phyloP scores from a whole-genome alignment of 2,113 vertebrate genomes.

The Arothron firmamentum region DNA sequence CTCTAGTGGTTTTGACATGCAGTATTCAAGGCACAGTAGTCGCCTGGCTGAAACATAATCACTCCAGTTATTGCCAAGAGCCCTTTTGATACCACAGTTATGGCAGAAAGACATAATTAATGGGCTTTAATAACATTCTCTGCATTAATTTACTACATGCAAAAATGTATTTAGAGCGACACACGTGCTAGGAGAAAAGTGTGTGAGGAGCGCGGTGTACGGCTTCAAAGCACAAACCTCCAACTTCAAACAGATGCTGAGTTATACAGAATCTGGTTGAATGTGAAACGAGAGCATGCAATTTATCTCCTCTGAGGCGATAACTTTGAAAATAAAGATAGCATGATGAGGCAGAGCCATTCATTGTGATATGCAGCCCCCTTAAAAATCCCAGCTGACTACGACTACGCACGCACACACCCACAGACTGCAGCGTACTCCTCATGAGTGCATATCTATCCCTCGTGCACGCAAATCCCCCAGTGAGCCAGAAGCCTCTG shows the following conservation, averaged over 20 bases:
- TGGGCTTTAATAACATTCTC: constrained; percentile 41
- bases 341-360: constrained; percentile 12
- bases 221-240: constrained; percentile 22
- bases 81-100: constrained; percentile 37
- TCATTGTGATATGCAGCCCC: constrained; percentile 23
- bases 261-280: constrained; percentile 21
- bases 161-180: constrained; percentile 41
- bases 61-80: constrained; percentile 25
- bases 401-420: not conserved
- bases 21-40: constrained; percentile 6
- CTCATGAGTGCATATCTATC: constrained; percentile 13
- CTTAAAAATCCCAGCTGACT: not conserved
- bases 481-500: constrained; percentile 8
- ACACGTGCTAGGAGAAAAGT: constrained; percentile 22
- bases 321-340: constrained; percentile 23
- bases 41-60: constrained; percentile 33
- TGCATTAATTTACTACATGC: constrained; percentile 37
- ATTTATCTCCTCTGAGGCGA: constrained; percentile 17
- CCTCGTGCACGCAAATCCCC: constrained; percentile 23
- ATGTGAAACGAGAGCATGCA: constrained; percentile 27
- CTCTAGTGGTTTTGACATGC: constrained; percentile 3
- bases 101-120: constrained; percentile 27
- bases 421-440: not conserved
- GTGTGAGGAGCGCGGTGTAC: constrained; percentile 17
- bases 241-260: constrained; percentile 27